Evolutionary conservation across 2,888 invertebrate species (phyloP).

Genomic region (Nymphalis c-album): DNA sequence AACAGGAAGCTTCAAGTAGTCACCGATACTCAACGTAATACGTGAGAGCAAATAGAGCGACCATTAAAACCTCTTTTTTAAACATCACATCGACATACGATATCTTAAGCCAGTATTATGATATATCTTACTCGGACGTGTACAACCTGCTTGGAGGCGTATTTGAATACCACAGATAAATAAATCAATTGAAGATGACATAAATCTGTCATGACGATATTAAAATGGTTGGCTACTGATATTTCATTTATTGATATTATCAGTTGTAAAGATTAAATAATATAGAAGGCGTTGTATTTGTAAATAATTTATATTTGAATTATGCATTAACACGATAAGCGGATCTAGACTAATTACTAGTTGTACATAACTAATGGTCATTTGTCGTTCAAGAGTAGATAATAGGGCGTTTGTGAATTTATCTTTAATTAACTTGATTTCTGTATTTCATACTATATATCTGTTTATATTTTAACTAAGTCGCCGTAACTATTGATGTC

Average conservation of each 20-base stretch:
- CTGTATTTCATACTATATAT: too few species aligned
- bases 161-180: conserved; percentile 28
- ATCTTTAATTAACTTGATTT: too few species aligned
- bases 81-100: conserved; percentile 36
- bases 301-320: too few species aligned
- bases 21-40: conserved; percentile 40
- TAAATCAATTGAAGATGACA: conserved; percentile 12
- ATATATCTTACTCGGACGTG: conserved; percentile 14
- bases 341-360: not conserved
- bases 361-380: too few species aligned
- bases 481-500: too few species aligned
- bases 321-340: too few species aligned
- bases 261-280: not conserved
- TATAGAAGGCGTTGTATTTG: not conserved
- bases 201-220: conserved; percentile 9
- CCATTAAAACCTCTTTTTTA: conserved; percentile 39
- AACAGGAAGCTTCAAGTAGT: conserved; percentile 57
- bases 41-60: conserved; percentile 44
- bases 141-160: conserved; percentile 23
- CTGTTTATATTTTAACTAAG: too few species aligned
- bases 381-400: too few species aligned
- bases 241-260: not conserved
- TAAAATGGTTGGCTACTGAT: conserved; percentile 3
- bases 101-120: conserved; percentile 34
- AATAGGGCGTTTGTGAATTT: too few species aligned